Evolutionary conservation across 2,797 vertebrate genomes (phyloP).

Genomic region (Remorina albescens): DNA sequence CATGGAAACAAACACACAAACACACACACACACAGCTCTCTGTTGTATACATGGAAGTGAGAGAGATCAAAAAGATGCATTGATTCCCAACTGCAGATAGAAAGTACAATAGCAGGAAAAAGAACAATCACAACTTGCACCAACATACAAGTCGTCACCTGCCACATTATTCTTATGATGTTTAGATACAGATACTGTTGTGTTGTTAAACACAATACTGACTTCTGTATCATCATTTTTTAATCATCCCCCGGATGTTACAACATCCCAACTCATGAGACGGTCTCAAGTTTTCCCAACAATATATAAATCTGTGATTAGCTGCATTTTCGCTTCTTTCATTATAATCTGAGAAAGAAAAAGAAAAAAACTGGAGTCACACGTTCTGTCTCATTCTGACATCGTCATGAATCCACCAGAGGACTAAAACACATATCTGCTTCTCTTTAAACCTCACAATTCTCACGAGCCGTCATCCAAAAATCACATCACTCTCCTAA

Average conservation of each 20-base stretch:
- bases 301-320: background rate
- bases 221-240: no score
- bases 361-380: background rate
- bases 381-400: background rate
- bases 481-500: background rate
- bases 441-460: background rate
- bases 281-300: background rate
- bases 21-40: slow-evolving; percentile 35
- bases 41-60: slow-evolving; percentile 57
- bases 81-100: slow-evolving; percentile 69
- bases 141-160: slow-evolving; percentile 14
- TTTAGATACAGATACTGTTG: slow-evolving; percentile 48
- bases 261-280: background rate
- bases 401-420: background rate
- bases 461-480: background rate
- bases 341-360: background rate
- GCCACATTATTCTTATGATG: slow-evolving; percentile 43
- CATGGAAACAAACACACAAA: slow-evolving; percentile 42
- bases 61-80: slow-evolving; percentile 75
- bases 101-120: slow-evolving; percentile 57
- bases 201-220: no score
- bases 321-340: background rate
- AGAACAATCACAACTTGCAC: slow-evolving; percentile 47
- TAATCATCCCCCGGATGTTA: slow-evolving; percentile 38
- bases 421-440: background rate